Evolutionary conservation across 2,888 invertebrate species (phyloP).

Genomic region (Meteorus colon): DNA sequence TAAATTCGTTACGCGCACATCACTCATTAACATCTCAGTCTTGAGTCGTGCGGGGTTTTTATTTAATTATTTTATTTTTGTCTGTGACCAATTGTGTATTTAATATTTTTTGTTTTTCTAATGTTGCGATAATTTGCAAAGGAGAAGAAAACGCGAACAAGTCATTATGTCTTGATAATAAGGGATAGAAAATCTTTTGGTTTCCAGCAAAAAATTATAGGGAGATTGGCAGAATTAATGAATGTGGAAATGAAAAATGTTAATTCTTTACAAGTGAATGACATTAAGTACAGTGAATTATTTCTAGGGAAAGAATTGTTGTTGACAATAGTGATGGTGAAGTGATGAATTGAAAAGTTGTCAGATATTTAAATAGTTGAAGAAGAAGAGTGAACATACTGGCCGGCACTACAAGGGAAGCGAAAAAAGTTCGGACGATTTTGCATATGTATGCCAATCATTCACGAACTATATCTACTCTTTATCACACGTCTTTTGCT

Average conservation of each 20-base stretch:
- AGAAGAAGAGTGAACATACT: slow-evolving; percentile 44
- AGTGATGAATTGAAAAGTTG: slow-evolving; percentile 20
- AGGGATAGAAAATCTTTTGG: background rate
- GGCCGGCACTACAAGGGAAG: slow-evolving; percentile 55
- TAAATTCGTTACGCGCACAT: slow-evolving; percentile 41
- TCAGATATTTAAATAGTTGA: background rate
- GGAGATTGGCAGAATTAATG: background rate
- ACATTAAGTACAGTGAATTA: slow-evolving; percentile 50
- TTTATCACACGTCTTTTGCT: slow-evolving; percentile 59
- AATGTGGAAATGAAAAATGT: background rate
- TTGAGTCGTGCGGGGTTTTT: slow-evolving; percentile 48
- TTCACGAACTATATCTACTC: slow-evolving; percentile 56
- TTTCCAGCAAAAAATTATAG: background rate
- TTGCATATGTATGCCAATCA: slow-evolving; percentile 52
- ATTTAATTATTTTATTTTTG: slow-evolving; percentile 48
- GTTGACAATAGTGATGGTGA: slow-evolving; percentile 36
- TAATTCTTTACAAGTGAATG: background rate
- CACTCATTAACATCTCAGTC: slow-evolving; percentile 49
- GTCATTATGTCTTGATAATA: background rate
- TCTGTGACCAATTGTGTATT: slow-evolving; percentile 6
- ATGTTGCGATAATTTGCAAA: slow-evolving; percentile 2
- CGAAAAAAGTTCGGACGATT: slow-evolving; percentile 52
- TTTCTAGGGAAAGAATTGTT: slow-evolving; percentile 29
- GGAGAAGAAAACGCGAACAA: background rate
- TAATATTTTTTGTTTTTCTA: slow-evolving; percentile 27